phyloP scores from a whole-genome alignment of 2,113 vertebrate species.

The Sorex fumeus region DNA sequence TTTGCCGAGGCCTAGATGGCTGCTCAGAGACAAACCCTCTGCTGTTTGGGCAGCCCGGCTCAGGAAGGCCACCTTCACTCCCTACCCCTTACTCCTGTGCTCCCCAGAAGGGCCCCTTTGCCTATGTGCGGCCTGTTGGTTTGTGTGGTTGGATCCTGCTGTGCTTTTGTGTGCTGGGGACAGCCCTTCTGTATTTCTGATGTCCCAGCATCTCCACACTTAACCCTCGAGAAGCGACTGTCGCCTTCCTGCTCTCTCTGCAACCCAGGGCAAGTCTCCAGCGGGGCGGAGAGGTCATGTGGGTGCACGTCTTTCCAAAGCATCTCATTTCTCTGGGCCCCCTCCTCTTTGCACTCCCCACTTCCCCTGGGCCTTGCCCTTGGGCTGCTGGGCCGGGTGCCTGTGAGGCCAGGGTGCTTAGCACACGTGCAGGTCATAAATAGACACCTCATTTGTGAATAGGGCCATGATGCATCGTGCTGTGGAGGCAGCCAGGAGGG shows the following conservation, averaged over 20 bases:
- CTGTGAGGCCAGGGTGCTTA: background rate
- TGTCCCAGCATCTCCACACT: no score
- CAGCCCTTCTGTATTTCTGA: background rate
- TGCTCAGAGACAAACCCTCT: background rate
- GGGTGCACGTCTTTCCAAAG: background rate
- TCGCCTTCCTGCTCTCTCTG: background rate
- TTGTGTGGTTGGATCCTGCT: background rate
- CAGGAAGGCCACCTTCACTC: background rate
- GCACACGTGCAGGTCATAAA: background rate
- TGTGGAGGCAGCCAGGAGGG: background rate
- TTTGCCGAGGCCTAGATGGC: background rate
- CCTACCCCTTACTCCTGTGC: background rate
- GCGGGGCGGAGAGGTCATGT: background rate
- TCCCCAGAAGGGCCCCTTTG: background rate
- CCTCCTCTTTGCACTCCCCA: background rate
- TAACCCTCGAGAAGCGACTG: no score
- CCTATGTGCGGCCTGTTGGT: no score
- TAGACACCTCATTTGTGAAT: background rate
- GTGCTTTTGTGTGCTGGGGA: background rate
- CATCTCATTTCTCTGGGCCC: background rate
- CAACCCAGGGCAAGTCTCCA: conserved; percentile 5
- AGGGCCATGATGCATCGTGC: background rate
- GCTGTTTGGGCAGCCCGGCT: background rate
- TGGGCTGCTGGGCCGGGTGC: background rate
- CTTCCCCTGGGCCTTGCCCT: background rate